These are phyloP conservation scores for Pomatorhinus ruficollis DNA, from an alignment of 2,113 vertebrate genomes.

Conservation along the genomic window DNA sequence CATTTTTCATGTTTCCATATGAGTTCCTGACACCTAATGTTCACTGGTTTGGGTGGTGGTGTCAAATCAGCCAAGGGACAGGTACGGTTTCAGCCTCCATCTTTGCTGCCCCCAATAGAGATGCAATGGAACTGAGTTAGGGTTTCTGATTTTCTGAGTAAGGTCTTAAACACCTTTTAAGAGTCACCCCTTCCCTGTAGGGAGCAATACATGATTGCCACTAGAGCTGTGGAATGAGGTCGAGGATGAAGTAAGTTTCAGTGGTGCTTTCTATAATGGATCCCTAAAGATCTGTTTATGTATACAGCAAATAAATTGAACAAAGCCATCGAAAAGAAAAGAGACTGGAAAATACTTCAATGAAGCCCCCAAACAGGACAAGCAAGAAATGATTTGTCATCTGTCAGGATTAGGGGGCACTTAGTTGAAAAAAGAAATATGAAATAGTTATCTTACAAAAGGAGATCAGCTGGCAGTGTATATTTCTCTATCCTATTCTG, in stretches of 20 bases:
- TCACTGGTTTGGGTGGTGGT: not conserved
- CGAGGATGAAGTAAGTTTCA: not conserved
- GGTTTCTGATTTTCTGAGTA: not conserved
- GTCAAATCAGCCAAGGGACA: not conserved
- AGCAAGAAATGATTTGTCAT: not conserved
- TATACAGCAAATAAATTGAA: not conserved
- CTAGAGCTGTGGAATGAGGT: not conserved
- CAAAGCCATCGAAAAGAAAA: not conserved
- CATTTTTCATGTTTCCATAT: not conserved
- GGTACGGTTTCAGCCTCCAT: not conserved
- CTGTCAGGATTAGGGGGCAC: not conserved
- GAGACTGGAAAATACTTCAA: not conserved
- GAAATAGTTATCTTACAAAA: not conserved
- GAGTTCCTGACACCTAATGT: not conserved
- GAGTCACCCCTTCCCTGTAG: not conserved
- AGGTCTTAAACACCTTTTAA: not conserved
- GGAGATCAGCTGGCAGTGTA: not conserved
- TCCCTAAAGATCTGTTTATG: not conserved
- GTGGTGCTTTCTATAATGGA: not conserved
- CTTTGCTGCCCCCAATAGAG: not conserved
- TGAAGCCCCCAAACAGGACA: not conserved
- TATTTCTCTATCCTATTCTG: not conserved
- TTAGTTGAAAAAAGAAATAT: not conserved
- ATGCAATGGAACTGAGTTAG: not conserved
- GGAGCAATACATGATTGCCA: not conserved